Percentiles rank a stretch among this genome's conserved stretches.
These are phyloP conservation scores for Glaucopsyche alexis DNA, from an alignment of 2,888 invertebrate species.

Conservation along the genomic window DNA sequence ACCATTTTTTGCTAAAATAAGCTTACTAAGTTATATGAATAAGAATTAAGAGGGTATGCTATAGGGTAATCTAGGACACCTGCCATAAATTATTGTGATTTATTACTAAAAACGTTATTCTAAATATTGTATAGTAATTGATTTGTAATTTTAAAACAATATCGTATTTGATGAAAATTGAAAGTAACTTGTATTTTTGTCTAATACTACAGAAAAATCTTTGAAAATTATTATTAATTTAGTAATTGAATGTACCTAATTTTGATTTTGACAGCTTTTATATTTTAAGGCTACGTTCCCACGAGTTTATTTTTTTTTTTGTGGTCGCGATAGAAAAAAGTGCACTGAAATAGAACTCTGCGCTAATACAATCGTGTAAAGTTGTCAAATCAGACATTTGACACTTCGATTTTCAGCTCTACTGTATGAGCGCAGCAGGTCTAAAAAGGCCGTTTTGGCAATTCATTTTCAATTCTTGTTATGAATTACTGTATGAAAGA, in stretches of 20 bases:
- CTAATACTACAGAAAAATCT: neutral
- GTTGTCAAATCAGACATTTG: too few species aligned
- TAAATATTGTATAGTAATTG: conserved; percentile 6
- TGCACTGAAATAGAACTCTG: too few species aligned
- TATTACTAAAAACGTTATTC: conserved; percentile 8
- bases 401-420: too few species aligned
- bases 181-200: neutral
- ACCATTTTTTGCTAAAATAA: too few species aligned
- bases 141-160: neutral
- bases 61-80: neutral
- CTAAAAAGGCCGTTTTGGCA: too few species aligned
- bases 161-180: neutral
- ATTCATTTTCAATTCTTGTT: too few species aligned
- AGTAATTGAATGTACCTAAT: neutral
- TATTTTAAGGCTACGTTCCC: neutral
- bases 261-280: neutral
- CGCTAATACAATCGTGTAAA: too few species aligned
- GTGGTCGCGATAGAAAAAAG: too few species aligned
- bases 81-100: conserved; percentile 24
- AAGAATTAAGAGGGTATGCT: neutral
- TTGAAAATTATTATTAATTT: neutral
- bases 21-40: neutral
- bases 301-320: too few species aligned
- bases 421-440: too few species aligned
- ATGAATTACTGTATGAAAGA: too few species aligned